Conservation (phyloP, 2,888 invertebrate genomes). For the Dilophus febrilis region DNA sequence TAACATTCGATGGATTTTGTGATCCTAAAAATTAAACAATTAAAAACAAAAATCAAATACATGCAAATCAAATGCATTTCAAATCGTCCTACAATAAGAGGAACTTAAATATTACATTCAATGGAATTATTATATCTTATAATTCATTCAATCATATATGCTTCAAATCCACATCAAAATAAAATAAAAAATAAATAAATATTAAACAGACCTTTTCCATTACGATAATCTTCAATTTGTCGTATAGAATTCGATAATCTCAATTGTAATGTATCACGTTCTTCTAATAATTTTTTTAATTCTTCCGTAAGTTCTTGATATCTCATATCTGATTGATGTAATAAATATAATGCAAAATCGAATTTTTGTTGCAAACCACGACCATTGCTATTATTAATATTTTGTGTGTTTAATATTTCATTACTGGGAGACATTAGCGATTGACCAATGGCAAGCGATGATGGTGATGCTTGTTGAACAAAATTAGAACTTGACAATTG, state of each 20-base stretch:
- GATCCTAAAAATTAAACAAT: too few relatives aligned
- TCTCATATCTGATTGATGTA: conserved; percentile 71
- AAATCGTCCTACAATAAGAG: too few relatives aligned
- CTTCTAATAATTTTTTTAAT: conserved; percentile 64
- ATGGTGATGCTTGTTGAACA: conserved; percentile 1
- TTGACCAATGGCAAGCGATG: too few relatives aligned
- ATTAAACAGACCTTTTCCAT: conserved; percentile 10
- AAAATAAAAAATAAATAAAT: too few relatives aligned
- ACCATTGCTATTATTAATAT: background rate
- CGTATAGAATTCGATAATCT: conserved; percentile 65
- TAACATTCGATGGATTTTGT: too few relatives aligned
- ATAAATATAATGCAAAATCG: conserved; percentile 65
- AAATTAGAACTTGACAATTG: conserved; percentile 13
- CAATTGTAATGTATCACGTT: conserved; percentile 68
- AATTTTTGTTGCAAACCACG: conserved; percentile 39
- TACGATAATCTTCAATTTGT: conserved; percentile 42
- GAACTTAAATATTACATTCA: too few relatives aligned
- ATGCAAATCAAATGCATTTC: too few relatives aligned
- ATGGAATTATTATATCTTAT: too few relatives aligned
- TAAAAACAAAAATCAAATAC: too few relatives aligned
- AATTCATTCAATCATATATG: too few relatives aligned
- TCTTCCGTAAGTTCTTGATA: conserved; percentile 77
- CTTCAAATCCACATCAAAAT: too few relatives aligned
- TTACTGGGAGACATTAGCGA: background rate
- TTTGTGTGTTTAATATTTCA: background rate